Conservation (phyloP, 1,140 invertebrate species). For the Pogonus chalceus region DNA sequence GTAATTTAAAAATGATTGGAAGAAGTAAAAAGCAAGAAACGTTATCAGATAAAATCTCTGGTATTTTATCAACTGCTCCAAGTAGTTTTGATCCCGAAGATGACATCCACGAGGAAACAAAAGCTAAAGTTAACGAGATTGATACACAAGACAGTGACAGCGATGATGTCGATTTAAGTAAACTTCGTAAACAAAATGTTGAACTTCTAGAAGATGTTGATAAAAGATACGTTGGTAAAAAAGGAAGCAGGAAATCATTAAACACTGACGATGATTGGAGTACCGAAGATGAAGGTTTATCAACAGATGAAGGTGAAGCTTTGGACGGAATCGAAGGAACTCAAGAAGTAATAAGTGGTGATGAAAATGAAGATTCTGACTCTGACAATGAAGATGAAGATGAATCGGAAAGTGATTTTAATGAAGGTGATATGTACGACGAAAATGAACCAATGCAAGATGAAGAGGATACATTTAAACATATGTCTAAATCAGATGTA, state of each 20-base stretch:
- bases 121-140: conserved; percentile 38
- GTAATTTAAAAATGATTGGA: conserved; percentile 28
- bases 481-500: conserved; percentile 44
- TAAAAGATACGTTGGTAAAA: conserved; percentile 61
- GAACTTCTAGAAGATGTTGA: conserved; percentile 56
- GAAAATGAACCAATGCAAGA: conserved; percentile 21
- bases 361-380: conserved; percentile 18
- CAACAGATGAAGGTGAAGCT: conserved; percentile 17
- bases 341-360: conserved; percentile 14
- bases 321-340: conserved; percentile 18
- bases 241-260: conserved; percentile 45
- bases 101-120: conserved; percentile 39
- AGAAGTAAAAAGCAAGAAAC: conserved; percentile 22
- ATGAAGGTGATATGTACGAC: conserved; percentile 20
- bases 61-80: conserved; percentile 43
- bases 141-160: conserved; percentile 43
- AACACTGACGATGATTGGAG: conserved; percentile 25
- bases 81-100: conserved; percentile 43
- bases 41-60: conserved; percentile 49
- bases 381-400: conserved; percentile 20
- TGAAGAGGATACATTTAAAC: conserved; percentile 39
- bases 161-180: conserved; percentile 38
- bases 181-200: conserved; percentile 52
- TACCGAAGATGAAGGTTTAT: conserved; percentile 28
- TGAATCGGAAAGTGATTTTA: conserved; percentile 29